Conservation (phyloP, 2,113 vertebrate species). For the Urocynchramus pylzowi region DNA sequence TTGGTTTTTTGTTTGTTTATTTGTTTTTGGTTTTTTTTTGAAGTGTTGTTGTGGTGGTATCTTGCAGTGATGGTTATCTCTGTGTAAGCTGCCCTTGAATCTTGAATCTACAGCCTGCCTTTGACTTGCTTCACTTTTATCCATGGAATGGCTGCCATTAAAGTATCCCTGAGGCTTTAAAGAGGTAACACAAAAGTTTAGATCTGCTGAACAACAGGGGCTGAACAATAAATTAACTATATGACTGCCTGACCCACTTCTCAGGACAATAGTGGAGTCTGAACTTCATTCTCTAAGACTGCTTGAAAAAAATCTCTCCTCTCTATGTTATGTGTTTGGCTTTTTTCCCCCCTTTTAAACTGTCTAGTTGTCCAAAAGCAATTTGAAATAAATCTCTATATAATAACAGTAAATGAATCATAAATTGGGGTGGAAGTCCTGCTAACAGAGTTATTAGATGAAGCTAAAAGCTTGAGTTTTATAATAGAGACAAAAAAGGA, state of each 20-base stretch:
- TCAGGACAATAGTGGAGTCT: not conserved
- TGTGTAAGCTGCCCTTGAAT: conserved; percentile 28
- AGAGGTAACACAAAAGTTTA: conserved; percentile 24
- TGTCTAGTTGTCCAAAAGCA: not conserved
- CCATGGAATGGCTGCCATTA: conserved; percentile 23
- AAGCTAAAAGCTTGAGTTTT: not conserved
- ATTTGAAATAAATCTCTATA: not conserved
- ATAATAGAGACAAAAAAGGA: not conserved
- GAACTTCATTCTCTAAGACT: not conserved
- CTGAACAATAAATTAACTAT: conserved; percentile 1
- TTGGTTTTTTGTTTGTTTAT: not conserved
- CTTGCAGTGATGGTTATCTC: not conserved
- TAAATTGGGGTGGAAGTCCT: not conserved
- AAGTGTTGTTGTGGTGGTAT: not conserved
- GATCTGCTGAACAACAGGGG: not conserved
- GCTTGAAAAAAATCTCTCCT: not conserved
- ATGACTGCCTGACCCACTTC: not conserved
- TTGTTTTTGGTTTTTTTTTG: not conserved
- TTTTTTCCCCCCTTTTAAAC: not conserved
- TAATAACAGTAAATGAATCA: not conserved
- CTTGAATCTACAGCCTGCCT: conserved; percentile 42
- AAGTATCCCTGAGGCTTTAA: conserved; percentile 17
- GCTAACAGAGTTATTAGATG: not conserved
- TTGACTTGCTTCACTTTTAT: conserved; percentile 21
- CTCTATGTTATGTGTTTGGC: not conserved